Evolutionary conservation across 2,888 invertebrate species (phyloP).

Genomic region (Marronus borbonicus): DNA sequence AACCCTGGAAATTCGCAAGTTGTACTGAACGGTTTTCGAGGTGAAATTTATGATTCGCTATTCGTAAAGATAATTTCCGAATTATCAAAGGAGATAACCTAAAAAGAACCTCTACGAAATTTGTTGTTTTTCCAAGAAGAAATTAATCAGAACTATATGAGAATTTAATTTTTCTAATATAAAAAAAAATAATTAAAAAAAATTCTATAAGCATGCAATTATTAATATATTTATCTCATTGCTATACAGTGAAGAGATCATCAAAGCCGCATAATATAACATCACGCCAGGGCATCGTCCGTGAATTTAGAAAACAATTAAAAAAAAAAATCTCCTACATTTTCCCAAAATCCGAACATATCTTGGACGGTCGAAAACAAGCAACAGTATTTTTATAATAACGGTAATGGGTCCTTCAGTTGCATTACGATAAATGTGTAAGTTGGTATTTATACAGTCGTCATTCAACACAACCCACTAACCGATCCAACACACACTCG

Average conservation of each 20-base stretch:
- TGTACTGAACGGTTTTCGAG: background rate
- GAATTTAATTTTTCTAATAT: background rate
- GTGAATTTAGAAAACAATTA: slow-evolving; percentile 34
- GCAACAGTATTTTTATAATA: slow-evolving; percentile 21
- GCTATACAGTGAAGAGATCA: slow-evolving; percentile 23
- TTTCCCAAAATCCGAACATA: background rate
- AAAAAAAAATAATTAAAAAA: slow-evolving; percentile 4
- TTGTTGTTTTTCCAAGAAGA: background rate
- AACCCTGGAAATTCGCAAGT: slow-evolving; percentile 16
- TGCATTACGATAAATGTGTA: slow-evolving; percentile 31
- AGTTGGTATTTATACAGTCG: slow-evolving; percentile 33
- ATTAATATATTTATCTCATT: slow-evolving; percentile 6
- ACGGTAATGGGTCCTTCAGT: slow-evolving; percentile 14
- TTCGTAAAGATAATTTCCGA: background rate
- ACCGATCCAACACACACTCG: slow-evolving; percentile 28
- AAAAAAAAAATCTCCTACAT: background rate
- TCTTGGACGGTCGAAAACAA: background rate
- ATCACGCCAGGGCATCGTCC: slow-evolving; percentile 46
- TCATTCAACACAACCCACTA: slow-evolving; percentile 43
- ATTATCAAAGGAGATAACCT: slow-evolving; percentile 3
- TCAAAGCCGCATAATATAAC: slow-evolving; percentile 32
- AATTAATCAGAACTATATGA: too few relatives aligned
- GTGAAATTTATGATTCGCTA: background rate
- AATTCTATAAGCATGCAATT: background rate
- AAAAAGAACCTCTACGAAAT: background rate